Evolutionary conservation across 2,113 vertebrate species (phyloP).

Genomic region (Callipepla squamata): DNA sequence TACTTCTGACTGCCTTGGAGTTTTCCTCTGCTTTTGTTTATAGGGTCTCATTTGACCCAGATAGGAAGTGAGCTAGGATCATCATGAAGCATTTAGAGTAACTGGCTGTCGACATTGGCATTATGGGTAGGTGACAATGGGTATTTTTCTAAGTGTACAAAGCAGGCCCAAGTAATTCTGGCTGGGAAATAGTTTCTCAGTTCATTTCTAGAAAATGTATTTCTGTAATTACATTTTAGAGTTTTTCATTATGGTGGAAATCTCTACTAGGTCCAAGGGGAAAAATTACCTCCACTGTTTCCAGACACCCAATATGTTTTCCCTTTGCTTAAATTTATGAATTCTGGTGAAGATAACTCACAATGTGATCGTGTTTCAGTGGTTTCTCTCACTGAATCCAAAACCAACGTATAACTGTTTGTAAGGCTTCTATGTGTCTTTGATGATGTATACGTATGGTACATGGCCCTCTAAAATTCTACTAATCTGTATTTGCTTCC

Average conservation of each 20-base stretch:
- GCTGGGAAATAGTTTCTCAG: constrained; percentile 38
- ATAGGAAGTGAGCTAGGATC: constrained; percentile 64
- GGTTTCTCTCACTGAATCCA: constrained; percentile 22
- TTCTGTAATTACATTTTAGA: constrained; percentile 25
- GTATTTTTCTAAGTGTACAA: constrained; percentile 7
- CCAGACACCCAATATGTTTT: constrained; percentile 26
- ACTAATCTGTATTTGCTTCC: neutral
- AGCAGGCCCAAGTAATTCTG: constrained; percentile 53
- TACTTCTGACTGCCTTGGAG: neutral
- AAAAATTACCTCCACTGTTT: constrained; percentile 21
- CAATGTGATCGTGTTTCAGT: neutral
- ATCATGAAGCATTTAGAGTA: constrained; percentile 34
- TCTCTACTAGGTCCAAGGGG: constrained; percentile 30
- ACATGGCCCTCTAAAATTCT: neutral
- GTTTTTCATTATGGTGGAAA: constrained; percentile 66
- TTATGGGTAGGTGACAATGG: constrained; percentile 27
- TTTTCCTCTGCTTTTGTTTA: constrained; percentile 38
- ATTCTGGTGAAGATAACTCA: constrained; percentile 15
- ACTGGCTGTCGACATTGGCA: constrained; percentile 62
- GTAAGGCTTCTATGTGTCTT: neutral
- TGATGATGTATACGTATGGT: neutral
- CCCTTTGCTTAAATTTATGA: constrained; percentile 39
- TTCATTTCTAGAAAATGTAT: neutral
- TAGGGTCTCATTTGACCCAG: constrained; percentile 26
- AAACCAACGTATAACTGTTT: neutral